Base-by-base conservation (phyloP, 1,140 invertebrate genomes). In the Mya arenaria region DNA sequence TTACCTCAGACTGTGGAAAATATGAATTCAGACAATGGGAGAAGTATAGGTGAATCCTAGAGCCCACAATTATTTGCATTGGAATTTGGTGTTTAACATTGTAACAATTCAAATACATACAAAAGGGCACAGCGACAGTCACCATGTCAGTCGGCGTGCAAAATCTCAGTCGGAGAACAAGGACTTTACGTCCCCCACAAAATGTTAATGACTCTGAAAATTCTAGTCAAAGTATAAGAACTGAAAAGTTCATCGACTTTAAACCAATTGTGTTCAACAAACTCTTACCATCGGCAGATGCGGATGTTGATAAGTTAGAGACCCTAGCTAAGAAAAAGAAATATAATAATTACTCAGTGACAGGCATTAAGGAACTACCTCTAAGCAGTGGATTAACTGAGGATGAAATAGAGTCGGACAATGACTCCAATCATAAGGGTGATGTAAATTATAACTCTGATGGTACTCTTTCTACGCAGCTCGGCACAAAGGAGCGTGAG, bases 401-500 rank as follows among this genome's bases (percentile, higher is more conserved):
- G 15, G 55, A 60, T 10, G 77, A 80, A 32, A 39, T 25, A 0
- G 37, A 37, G 23, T 30, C 6, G 39, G 39, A 71, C 56, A n/a
- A 1, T 32, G 77, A 71, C 41, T 37, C 36, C 17, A 56, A 39
- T 48, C 48, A 80, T 25, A 23, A 10, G 58, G 48, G 65, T n/a
- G 55, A 69, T 44, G 30, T 44, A 41, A 66, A 80, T 25, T 39
- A 63, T 19, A 52, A 72, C 55, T 44, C 23, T 25, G 32, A 28
- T 25, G 3, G 1, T 25, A 17, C 28, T 62, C 39, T 37, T 28
- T 79, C 77, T 32, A 25, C 37, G 52, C 85, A 91, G 90, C 85
- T 87, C 44, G 84, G 84, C 41, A 84, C 79, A 25, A 90, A 89
- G 79, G 90, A 91, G 83, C 84, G 83, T 63, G 86, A 90, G 66